Conservation (phyloP, 1,140 invertebrate genomes). For the Tetramorium parvispinum region DNA sequence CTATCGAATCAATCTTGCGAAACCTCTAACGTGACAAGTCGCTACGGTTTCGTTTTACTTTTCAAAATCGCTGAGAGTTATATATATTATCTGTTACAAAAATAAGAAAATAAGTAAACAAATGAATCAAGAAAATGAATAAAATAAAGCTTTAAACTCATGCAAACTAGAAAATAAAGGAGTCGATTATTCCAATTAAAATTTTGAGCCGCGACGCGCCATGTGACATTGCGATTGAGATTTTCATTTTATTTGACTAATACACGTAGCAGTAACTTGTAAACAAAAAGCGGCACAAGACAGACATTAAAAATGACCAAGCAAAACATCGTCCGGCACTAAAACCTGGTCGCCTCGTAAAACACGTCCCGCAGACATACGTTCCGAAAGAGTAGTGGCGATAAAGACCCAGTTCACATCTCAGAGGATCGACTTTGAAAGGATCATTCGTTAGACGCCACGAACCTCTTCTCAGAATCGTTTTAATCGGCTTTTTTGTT, state of each 20-base stretch:
- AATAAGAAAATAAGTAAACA: not conserved
- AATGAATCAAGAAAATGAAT: not conserved
- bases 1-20: not conserved
- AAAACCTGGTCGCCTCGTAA: conserved; percentile 68
- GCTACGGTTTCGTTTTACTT: not conserved
- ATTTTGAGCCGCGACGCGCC: not conserved
- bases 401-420: conserved; percentile 59
- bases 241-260: not conserved
- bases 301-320: conserved; percentile 57
- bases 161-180: not conserved
- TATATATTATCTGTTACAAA: not conserved
- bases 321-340: conserved; percentile 62
- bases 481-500: conserved; percentile 56
- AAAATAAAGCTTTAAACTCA: not conserved
- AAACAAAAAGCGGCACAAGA: conserved; percentile 51
- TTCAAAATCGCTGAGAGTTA: not conserved
- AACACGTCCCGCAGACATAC: conserved; percentile 56
- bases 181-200: not conserved
- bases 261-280: conserved; percentile 41
- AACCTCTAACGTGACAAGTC: not conserved
- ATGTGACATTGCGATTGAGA: conserved; percentile 13
- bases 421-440: conserved; percentile 40
- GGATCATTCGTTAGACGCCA: conserved; percentile 31
- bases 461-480: not conserved
- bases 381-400: conserved; percentile 57